Percentiles rank a stretch among this genome's conserved stretches.
Evolutionary conservation across 2,113 vertebrate genomes (phyloP).

Genomic region (Xiphias gladius): DNA sequence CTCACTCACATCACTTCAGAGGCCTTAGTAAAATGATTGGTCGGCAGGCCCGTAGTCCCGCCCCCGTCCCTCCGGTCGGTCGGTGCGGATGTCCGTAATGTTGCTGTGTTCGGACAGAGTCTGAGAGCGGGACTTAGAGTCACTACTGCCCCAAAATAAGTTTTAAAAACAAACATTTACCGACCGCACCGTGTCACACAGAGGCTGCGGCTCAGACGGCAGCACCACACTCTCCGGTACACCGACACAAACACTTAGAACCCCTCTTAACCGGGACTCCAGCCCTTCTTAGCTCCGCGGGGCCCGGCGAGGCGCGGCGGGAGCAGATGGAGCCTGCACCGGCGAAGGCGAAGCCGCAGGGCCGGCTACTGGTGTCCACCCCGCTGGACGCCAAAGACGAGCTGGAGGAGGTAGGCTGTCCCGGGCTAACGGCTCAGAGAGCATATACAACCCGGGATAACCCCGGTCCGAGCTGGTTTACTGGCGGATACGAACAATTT

Average conservation of each 20-base stretch:
- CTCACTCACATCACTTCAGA: conserved; percentile 41
- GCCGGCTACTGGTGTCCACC: conserved; percentile 90
- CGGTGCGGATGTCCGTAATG: conserved; percentile 78
- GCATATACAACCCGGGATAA: no score
- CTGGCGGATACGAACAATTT: not conserved
- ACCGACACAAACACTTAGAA: conserved; percentile 30
- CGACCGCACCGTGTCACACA: conserved; percentile 6
- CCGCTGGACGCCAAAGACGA: conserved; percentile 96
- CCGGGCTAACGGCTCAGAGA: not conserved
- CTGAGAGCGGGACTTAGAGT: conserved; percentile 54
- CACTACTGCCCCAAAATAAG: conserved; percentile 44
- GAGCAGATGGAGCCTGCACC: conserved; percentile 87
- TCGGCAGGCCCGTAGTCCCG: not conserved
- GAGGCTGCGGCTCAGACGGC: conserved; percentile 33
- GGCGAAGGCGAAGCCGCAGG: conserved; percentile 89
- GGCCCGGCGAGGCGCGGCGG: conserved; percentile 85
- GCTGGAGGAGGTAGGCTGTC: conserved; percentile 89
- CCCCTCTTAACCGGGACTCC: conserved; percentile 46
- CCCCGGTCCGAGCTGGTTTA: no score
- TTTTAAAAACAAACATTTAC: conserved; percentile 65
- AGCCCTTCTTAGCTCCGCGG: conserved; percentile 62
- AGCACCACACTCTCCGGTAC: conserved; percentile 20
- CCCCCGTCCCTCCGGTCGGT: conserved; percentile 55
- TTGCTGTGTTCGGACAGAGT: conserved; percentile 67
- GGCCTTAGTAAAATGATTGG: conserved; percentile 52